Evolutionary conservation across 2,888 invertebrate genomes (phyloP), one percentile per base, ranked within the genome.

Genomic region (Lasioglossum zephyrum): DNA sequence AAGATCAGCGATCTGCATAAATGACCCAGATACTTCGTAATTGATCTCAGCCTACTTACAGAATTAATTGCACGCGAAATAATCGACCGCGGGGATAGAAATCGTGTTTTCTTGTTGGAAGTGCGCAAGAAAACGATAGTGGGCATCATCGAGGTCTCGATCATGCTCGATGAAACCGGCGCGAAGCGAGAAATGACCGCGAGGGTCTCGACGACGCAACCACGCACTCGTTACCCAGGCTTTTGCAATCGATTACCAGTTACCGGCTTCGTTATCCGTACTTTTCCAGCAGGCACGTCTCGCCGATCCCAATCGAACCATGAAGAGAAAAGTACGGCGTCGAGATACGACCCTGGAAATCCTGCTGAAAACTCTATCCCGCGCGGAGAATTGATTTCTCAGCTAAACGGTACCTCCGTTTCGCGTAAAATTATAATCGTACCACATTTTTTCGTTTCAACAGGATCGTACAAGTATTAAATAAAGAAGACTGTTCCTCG

Each of bases 231-330:
- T 41, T 26, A 22, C 1, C 26, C 16, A 39, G 53, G 18, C 31
- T 70, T 18, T 53, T 57, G 44, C 70, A n/a, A 63, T 39, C 57
- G 76, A 60, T 22, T 41, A 16, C 39, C 77, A 47, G 77, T 77
- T 77, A 77, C 66, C 36, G 41, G 49, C 49, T 77, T 77, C 77
- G 77, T 77, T 66, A 77, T 77, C 77, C 66, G 18, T 22, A 22
- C 66, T 77, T 26, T 63, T 36, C 63, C 22, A n/a, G 4, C 47
- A 16, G n/a, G 44, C 41, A 57, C 22, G 69, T 77, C 22, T 69
- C 77, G 44, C 41, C 66, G 76, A 49, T 75, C 13, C 63, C 60
- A 41, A 75, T 36, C 75, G 44, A 75, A 26, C 41, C 31, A 31
- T 6, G 70, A 77, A 63, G 13, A 66, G 57, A 57, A 3, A 57